phyloP scores from a whole-genome alignment of 1,140 invertebrate species.

The Rhagoletis pomonella region DNA sequence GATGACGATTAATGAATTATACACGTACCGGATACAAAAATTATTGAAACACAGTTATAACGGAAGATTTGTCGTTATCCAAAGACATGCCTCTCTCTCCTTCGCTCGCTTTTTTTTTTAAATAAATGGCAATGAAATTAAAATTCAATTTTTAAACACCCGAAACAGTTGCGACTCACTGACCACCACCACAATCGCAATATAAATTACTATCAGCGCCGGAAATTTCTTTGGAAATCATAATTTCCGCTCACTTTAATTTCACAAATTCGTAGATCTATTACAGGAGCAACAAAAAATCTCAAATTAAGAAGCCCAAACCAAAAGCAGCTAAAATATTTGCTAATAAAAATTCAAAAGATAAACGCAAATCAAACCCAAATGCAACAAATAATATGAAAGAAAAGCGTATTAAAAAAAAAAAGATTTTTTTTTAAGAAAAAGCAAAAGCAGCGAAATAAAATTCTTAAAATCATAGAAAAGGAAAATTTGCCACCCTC shows the following conservation, averaged over 20 bases:
- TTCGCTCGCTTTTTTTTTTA: too few species aligned
- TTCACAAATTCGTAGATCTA: constrained; percentile 40
- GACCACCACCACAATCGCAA: not conserved
- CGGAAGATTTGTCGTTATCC: too few species aligned
- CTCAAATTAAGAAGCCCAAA: not conserved
- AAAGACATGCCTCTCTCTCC: too few species aligned
- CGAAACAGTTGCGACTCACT: constrained; percentile 60
- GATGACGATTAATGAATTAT: too few species aligned
- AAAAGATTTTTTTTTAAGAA: not conserved
- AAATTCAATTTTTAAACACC: constrained; percentile 39
- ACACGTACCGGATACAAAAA: too few species aligned
- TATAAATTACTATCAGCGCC: constrained; percentile 8
- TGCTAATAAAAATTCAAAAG: constrained; percentile 67
- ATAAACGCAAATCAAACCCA: constrained; percentile 69
- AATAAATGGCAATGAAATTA: not conserved
- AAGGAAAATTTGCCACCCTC: not conserved
- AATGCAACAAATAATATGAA: not conserved
- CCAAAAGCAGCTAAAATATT: constrained; percentile 45
- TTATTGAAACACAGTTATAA: too few species aligned
- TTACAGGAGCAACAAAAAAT: not conserved
- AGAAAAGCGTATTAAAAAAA: not conserved
- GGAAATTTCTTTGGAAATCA: constrained; percentile 63
- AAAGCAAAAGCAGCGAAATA: not conserved
- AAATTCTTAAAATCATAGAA: not conserved
- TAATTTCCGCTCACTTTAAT: constrained; percentile 69